Percentiles rank a stretch among this genome's conserved stretches.
Conservation (phyloP, 2,797 vertebrate genomes). For the Triplophysa yarkandensis region DNA sequence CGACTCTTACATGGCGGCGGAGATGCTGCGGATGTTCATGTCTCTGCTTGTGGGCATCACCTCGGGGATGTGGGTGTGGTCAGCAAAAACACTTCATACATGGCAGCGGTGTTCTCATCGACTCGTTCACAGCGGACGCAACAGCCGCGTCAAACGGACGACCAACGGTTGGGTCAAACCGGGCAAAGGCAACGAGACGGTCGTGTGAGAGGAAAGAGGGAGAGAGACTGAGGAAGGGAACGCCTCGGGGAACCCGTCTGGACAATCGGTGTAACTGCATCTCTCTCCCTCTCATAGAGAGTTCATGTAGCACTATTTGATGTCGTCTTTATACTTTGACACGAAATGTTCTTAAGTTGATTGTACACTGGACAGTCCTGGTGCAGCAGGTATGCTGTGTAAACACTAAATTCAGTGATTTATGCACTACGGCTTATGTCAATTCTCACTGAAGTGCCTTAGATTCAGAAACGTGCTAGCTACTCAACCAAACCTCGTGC, state of each 20-base stretch:
- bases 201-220: conserved; percentile 79
- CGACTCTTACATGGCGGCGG: conserved; percentile 93
- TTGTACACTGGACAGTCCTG: conserved; percentile 60
- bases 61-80: conserved; percentile 99
- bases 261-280: conserved; percentile 6
- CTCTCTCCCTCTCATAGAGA: conserved; percentile 1
- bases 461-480: conserved; percentile 22
- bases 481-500: conserved; percentile 46
- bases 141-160: conserved; percentile 83
- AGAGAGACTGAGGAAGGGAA: conserved; percentile 1
- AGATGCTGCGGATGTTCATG: conserved; percentile 99
- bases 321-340: conserved; percentile 55
- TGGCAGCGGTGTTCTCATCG: conserved; percentile 94
- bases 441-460: conserved; percentile 38
- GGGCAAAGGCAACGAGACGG: conserved; percentile 92
- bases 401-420: not conserved
- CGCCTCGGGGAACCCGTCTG: conserved; percentile 23
- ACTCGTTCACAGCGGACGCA: conserved; percentile 87
- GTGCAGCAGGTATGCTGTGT: conserved; percentile 12
- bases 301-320: conserved; percentile 43
- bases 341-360: conserved; percentile 51
- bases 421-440: conserved; percentile 21
- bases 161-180: conserved; percentile 90
- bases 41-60: conserved; percentile 97
- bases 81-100: conserved; percentile 95